A percentile compares a stretch with the other conserved stretches of the same genome.
Conservation (phyloP, 1,140 invertebrate species). For the Stratiolaelaps scimitus region DNA sequence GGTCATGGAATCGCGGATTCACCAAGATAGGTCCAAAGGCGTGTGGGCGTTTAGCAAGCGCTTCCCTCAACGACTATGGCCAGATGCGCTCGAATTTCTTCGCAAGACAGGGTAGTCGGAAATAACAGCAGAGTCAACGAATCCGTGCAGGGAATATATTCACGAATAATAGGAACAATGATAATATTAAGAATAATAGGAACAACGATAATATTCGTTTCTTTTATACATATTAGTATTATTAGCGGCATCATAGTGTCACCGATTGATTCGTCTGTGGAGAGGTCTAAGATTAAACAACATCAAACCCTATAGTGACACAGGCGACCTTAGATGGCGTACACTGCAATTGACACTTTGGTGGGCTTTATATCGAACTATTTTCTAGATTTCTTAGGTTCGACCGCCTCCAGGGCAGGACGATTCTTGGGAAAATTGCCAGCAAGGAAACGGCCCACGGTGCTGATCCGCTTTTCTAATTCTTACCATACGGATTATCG, state of each 20-base stretch:
- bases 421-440: constrained; percentile 2
- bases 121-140: background rate
- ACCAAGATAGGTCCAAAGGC: background rate
- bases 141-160: background rate
- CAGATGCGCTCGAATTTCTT: constrained; percentile 12
- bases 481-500: no score
- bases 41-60: constrained; percentile 11
- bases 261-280: background rate
- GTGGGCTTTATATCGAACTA: background rate
- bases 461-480: no score
- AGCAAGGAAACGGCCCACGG: background rate
- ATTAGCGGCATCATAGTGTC: background rate
- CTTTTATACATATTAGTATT: background rate
- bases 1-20: background rate
- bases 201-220: background rate
- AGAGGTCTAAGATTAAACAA: background rate
- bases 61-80: constrained; percentile 17
- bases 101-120: constrained; percentile 11
- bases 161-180: background rate
- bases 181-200: no score
- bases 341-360: background rate
- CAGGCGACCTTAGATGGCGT: background rate
- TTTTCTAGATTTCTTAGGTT: constrained; percentile 2
- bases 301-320: background rate
- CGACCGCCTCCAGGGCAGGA: no score